Percentiles rank a stretch among this genome's conserved stretches.
phyloP scores from a whole-genome alignment of 2,888 invertebrate species.

The Drosophila pseudotakahashii region DNA sequence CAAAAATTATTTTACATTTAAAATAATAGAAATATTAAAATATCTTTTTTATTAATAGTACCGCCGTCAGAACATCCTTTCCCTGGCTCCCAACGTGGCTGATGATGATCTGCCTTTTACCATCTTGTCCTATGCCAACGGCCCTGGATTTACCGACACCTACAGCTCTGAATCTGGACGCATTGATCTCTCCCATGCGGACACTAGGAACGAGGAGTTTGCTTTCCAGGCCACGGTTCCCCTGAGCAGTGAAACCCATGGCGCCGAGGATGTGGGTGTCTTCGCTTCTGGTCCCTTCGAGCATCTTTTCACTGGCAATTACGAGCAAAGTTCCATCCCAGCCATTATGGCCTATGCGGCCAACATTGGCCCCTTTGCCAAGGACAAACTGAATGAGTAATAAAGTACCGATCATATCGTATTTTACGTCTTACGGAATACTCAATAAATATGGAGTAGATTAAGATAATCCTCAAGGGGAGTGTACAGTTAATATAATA shows the following conservation, averaged over 20 bases:
- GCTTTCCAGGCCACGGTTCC: slow-evolving; percentile 88
- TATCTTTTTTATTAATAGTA: slow-evolving; percentile 39
- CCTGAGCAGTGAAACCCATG: slow-evolving; percentile 88
- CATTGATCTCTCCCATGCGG: slow-evolving; percentile 59
- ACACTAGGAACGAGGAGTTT: slow-evolving; percentile 62
- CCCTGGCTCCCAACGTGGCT: slow-evolving; percentile 85
- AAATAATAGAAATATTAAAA: background rate
- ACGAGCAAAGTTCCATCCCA: slow-evolving; percentile 91
- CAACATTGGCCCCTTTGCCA: slow-evolving; percentile 87
- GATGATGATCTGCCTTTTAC: slow-evolving; percentile 88
- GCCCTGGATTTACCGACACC: slow-evolving; percentile 86
- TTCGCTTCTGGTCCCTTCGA: slow-evolving; percentile 91
- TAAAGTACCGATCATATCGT: background rate
- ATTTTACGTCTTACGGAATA: slow-evolving; percentile 18
- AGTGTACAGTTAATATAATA: background rate
- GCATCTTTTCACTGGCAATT: slow-evolving; percentile 91
- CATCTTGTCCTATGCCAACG: slow-evolving; percentile 90
- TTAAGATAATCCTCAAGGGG: slow-evolving; percentile 1
- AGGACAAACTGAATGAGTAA: slow-evolving; percentile 40
- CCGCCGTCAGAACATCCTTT: slow-evolving; percentile 84
- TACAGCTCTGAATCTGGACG: slow-evolving; percentile 59
- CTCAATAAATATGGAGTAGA: slow-evolving; percentile 12
- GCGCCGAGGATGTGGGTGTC: slow-evolving; percentile 91
- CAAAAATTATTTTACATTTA: no score
- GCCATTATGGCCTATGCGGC: slow-evolving; percentile 90